Evolutionary conservation across 92 coral and sea anemone genomes (phyloP).

Genomic region (Desmophyllum pertusum): DNA sequence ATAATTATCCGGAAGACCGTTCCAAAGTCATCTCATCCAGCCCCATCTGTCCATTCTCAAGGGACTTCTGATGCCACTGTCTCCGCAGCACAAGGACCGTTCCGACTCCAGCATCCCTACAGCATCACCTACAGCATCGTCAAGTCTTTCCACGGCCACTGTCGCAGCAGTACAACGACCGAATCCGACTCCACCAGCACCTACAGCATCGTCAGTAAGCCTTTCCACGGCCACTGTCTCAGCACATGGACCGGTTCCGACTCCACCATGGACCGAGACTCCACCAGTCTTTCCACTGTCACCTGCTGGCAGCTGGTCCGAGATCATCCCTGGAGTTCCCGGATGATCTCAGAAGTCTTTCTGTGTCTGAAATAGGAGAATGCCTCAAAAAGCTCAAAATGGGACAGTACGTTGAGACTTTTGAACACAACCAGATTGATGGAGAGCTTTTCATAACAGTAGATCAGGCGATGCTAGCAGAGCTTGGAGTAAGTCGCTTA

Average conservation of each 20-base stretch:
- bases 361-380: conserved; percentile 39
- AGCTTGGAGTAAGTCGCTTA: conserved; percentile 23
- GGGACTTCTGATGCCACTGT: background rate
- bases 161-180: too few species aligned
- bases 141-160: too few species aligned
- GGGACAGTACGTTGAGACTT: conserved; percentile 32
- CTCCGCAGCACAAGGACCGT: background rate
- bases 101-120: background rate
- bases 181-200: background rate
- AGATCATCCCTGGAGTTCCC: conserved; percentile 4
- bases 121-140: too few species aligned
- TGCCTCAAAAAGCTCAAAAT: conserved; percentile 49
- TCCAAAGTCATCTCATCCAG: background rate
- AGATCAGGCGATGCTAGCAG: background rate
- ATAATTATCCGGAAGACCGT: background rate
- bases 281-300: background rate
- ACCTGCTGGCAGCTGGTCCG: background rate
- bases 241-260: too few species aligned
- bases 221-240: too few species aligned
- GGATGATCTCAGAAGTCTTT: conserved; percentile 34
- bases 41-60: background rate
- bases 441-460: conserved; percentile 38
- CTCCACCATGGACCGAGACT: too few species aligned
- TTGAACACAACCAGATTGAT: conserved; percentile 42
- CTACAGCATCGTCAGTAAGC: too few species aligned